These are phyloP conservation scores for Pseudachorutes palmiensis DNA, from an alignment of 1,140 invertebrate genomes.

Conservation along the genomic window DNA sequence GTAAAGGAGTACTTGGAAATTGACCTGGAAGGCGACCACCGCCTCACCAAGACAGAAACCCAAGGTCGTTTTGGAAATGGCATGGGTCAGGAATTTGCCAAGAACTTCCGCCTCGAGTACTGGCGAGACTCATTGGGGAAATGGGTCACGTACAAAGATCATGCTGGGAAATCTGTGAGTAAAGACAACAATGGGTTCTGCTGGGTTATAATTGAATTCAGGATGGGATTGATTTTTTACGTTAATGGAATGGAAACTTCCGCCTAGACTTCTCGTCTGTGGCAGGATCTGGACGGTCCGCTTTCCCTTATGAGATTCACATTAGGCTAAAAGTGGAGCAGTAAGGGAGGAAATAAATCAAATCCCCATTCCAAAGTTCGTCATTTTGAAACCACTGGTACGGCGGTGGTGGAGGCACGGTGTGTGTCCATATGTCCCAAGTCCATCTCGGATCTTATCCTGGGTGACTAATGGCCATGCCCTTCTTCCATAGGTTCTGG, in stretches of 20 bases:
- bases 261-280: too few relatives aligned
- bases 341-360: background rate
- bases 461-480: slow-evolving; percentile 16
- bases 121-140: slow-evolving; percentile 58
- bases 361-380: background rate
- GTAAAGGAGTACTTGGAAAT: slow-evolving; percentile 80
- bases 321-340: background rate
- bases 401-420: background rate
- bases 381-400: background rate
- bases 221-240: slow-evolving; percentile 1
- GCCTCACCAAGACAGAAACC: slow-evolving; percentile 78
- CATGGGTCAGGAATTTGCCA: slow-evolving; percentile 80
- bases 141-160: slow-evolving; percentile 72
- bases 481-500: slow-evolving; percentile 56
- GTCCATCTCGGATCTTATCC: background rate
- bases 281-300: too few relatives aligned
- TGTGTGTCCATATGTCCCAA: background rate
- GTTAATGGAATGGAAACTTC: background rate
- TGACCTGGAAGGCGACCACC: slow-evolving; percentile 63
- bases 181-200: background rate
- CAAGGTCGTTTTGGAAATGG: slow-evolving; percentile 90
- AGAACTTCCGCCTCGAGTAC: slow-evolving; percentile 77
- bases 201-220: background rate
- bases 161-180: slow-evolving; percentile 61
- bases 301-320: background rate